Percentiles rank a stretch among this genome's conserved stretches.
phyloP scores from a whole-genome alignment of 23 tunicate species.

The Trididemnum miniatum region DNA sequence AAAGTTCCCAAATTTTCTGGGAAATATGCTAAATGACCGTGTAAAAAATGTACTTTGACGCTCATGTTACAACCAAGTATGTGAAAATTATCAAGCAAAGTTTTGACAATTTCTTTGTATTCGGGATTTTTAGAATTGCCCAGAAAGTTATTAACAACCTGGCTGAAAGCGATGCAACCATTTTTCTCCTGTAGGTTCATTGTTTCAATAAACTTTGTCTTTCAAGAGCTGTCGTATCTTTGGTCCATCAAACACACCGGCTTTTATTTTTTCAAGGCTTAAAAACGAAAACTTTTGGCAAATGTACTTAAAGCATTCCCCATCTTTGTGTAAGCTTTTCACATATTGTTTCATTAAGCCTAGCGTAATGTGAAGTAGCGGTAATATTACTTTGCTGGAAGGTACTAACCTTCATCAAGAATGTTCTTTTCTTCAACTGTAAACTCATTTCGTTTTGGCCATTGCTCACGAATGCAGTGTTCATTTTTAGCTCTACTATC shows the following conservation, averaged over 20 bases:
- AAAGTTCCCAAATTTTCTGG: constrained; percentile 31
- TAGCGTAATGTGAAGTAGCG: constrained; percentile 23
- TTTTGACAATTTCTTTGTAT: constrained; percentile 24
- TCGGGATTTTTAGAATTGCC: constrained; percentile 17
- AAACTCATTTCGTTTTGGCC: constrained; percentile 19
- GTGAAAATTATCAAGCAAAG: constrained; percentile 14
- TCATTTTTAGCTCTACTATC: constrained; percentile 24
- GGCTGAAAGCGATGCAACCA: constrained; percentile 34
- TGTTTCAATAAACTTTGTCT: constrained; percentile 2
- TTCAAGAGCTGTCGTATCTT: constrained; percentile 29
- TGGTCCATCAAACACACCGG: constrained; percentile 29
- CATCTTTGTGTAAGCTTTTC: constrained; percentile 20
- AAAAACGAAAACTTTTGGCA: not conserved
- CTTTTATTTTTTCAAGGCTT: constrained; percentile 16
- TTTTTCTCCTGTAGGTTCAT: not conserved
- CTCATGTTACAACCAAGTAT: constrained; percentile 22
- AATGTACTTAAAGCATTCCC: constrained; percentile 17
- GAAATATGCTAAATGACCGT: constrained; percentile 21
- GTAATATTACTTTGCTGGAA: not conserved
- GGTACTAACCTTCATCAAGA: not conserved
- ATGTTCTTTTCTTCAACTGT: constrained; percentile 21
- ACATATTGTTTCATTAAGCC: constrained; percentile 30
- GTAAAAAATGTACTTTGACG: constrained; percentile 13
- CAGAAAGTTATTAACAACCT: constrained; percentile 27
- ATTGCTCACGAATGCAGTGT: constrained; percentile 5